phyloP scores from a whole-genome alignment of 1,140 invertebrate genomes.

The Bombus superbus region DNA sequence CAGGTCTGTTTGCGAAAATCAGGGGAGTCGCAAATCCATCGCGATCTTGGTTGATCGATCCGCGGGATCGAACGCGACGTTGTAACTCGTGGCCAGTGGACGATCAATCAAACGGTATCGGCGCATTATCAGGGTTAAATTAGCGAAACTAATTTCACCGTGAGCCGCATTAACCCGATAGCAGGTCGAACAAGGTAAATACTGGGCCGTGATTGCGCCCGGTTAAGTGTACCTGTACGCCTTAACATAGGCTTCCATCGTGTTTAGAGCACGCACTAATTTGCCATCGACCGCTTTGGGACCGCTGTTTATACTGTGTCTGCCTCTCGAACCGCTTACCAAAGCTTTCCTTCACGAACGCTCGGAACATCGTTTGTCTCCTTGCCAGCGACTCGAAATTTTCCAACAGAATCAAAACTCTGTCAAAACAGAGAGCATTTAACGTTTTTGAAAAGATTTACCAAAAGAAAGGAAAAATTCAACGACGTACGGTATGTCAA shows the following conservation, averaged over 20 bases:
- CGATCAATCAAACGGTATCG: constrained; percentile 50
- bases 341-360: constrained; percentile 18
- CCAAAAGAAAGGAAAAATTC: too few species aligned
- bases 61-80: constrained; percentile 22
- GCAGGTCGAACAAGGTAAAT: constrained; percentile 63
- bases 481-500: too few species aligned
- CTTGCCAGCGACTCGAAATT: neutral
- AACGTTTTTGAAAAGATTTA: too few species aligned
- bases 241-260: constrained; percentile 60
- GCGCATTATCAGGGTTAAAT: constrained; percentile 48
- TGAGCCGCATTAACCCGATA: constrained; percentile 55
- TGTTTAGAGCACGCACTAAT: constrained; percentile 62
- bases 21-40: too few species aligned
- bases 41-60: neutral
- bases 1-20: neutral
- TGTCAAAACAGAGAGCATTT: neutral
- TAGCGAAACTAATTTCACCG: constrained; percentile 56
- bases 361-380: constrained; percentile 22
- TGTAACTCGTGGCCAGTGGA: neutral
- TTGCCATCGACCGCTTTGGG: constrained; percentile 63
- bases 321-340: constrained; percentile 29
- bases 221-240: constrained; percentile 61
- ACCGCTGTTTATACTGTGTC: constrained; percentile 58
- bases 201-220: constrained; percentile 60
- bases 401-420: neutral